These are phyloP conservation scores for Netelia inedita DNA, from an alignment of 2,888 invertebrate species.

Conservation along the genomic window DNA sequence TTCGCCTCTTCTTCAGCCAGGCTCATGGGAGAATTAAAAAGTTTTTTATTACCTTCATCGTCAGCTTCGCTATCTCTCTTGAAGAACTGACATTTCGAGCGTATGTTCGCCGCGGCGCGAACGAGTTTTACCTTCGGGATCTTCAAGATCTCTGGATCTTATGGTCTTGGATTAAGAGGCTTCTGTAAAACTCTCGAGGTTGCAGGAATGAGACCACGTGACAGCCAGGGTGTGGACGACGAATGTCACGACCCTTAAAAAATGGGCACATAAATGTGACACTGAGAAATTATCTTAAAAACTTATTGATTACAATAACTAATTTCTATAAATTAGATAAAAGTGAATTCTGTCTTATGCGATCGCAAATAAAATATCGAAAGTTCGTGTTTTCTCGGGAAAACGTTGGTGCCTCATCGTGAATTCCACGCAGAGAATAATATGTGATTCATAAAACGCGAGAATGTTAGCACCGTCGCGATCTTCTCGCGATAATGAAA, in stretches of 20 bases:
- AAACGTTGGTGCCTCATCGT: no score
- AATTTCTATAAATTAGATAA: no score
- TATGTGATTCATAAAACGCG: no score
- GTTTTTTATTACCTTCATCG: slow-evolving; percentile 58
- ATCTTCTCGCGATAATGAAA: slow-evolving; percentile 34
- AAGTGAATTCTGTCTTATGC: no score
- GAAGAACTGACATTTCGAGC: slow-evolving; percentile 25
- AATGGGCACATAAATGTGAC: no score
- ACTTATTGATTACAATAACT: no score
- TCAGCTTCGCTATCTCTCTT: slow-evolving; percentile 11
- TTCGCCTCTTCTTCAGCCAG: slow-evolving; percentile 37
- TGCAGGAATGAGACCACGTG: not conserved
- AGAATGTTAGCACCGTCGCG: not conserved
- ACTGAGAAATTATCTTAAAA: no score
- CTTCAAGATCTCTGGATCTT: slow-evolving; percentile 28
- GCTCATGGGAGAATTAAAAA: slow-evolving; percentile 58
- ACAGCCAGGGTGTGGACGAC: not conserved
- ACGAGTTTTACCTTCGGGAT: slow-evolving; percentile 48
- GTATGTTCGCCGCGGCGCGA: slow-evolving; percentile 47
- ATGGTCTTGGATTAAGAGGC: slow-evolving; percentile 7
- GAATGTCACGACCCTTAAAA: no score
- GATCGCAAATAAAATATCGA: no score
- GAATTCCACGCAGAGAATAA: no score
- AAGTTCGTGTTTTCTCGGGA: no score
- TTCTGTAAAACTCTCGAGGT: slow-evolving; percentile 16